phyloP scores from a whole-genome alignment of 2,113 vertebrate species.

The Anarhynchus alexandrinus region DNA sequence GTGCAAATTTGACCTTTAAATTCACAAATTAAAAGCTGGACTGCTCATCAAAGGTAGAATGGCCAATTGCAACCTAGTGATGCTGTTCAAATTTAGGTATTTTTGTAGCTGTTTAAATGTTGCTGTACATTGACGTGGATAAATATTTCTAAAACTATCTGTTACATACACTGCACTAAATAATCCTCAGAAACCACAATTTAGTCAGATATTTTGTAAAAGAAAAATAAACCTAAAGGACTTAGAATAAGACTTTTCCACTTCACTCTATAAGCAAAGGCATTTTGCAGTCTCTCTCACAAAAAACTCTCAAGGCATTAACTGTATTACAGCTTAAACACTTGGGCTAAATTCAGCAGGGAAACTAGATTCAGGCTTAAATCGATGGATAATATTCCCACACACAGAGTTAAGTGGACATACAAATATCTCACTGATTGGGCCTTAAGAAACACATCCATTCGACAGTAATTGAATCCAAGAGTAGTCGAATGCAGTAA shows the following conservation, averaged over 20 bases:
- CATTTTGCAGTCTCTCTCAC: not conserved
- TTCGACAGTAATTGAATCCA: not conserved
- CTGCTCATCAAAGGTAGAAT: not conserved
- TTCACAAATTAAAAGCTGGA: not conserved
- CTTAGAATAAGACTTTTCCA: not conserved
- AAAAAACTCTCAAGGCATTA: not conserved
- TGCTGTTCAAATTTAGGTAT: not conserved
- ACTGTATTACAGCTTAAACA: not conserved
- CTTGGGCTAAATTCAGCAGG: not conserved
- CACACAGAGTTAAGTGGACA: not conserved
- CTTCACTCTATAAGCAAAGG: not conserved
- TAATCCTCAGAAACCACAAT: not conserved
- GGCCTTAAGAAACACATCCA: not conserved
- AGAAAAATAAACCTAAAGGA: not conserved
- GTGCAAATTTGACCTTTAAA: not conserved
- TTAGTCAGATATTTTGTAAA: not conserved
- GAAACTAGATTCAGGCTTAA: not conserved
- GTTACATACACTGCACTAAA: not conserved
- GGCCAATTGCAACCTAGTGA: not conserved
- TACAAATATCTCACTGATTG: not conserved
- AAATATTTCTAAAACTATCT: not conserved
- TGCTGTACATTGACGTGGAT: not conserved
- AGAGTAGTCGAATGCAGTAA: not conserved
- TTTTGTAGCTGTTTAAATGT: not conserved
- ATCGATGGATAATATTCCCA: not conserved